These are phyloP conservation scores for Oryzias woworae DNA, from an alignment of 2,113 vertebrate species.

Conservation along the genomic window DNA sequence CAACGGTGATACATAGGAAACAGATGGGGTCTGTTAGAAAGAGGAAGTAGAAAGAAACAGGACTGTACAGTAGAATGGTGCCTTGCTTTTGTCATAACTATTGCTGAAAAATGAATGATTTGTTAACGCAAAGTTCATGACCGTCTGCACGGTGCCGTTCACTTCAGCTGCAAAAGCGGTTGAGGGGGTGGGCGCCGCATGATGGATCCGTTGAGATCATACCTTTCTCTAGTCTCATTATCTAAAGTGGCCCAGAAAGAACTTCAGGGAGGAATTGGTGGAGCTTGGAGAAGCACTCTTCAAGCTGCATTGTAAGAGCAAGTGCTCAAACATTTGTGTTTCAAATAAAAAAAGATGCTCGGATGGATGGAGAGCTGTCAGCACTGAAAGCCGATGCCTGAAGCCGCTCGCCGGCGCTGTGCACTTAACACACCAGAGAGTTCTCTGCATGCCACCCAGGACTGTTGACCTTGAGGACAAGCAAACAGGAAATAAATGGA, in stretches of 20 bases:
- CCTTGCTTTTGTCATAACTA: neutral
- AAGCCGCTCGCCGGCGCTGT: neutral
- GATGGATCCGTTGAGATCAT: slow-evolving; percentile 35
- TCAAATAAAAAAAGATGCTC: slow-evolving; percentile 13
- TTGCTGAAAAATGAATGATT: too few relatives aligned
- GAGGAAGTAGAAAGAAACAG: neutral
- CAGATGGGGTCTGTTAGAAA: slow-evolving; percentile 46
- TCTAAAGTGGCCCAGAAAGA: slow-evolving; percentile 54
- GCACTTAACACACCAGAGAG: slow-evolving; percentile 26
- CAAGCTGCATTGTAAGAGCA: slow-evolving; percentile 5
- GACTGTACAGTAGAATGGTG: neutral
- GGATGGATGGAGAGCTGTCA: slow-evolving; percentile 30
- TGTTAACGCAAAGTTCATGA: slow-evolving; percentile 37
- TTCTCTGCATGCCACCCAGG: neutral
- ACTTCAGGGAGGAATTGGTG: slow-evolving; percentile 26
- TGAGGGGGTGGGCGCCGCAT: slow-evolving; percentile 4
- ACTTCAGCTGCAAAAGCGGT: slow-evolving; percentile 4
- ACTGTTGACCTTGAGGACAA: slow-evolving; percentile 30
- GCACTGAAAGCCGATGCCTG: slow-evolving; percentile 30
- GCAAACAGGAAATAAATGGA: neutral
- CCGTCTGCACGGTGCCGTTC: slow-evolving; percentile 19
- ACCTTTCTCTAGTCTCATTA: slow-evolving; percentile 50
- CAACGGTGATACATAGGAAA: slow-evolving; percentile 32
- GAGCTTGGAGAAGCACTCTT: slow-evolving; percentile 27
- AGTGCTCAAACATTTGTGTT: neutral